Evolutionary conservation across 53 echinoderm and acorn worm species (phyloP).

Genomic region (Zoroaster sp.): DNA sequence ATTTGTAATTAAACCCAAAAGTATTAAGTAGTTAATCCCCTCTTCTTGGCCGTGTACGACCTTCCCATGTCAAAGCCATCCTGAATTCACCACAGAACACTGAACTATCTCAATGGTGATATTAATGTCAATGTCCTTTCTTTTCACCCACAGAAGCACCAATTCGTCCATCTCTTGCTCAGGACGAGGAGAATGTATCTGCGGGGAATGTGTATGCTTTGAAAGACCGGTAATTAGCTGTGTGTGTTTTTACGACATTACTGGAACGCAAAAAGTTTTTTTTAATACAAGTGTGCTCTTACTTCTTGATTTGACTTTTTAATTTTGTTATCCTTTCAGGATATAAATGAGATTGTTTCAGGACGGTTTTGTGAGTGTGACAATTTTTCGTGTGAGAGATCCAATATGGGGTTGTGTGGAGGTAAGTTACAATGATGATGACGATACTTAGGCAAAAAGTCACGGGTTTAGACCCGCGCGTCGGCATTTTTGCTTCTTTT

Average conservation of each 20-base stretch:
- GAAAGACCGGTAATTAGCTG: constrained; percentile 61
- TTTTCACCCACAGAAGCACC: constrained; percentile 13
- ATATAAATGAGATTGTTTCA: constrained; percentile 68
- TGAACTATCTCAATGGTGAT: too few species aligned
- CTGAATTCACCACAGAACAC: not conserved
- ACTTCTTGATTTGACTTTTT: too few species aligned
- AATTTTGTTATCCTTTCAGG: constrained; percentile 42
- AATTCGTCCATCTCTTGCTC: constrained; percentile 89
- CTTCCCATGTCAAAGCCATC: not conserved
- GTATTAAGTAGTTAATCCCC: too few species aligned
- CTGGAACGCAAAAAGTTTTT: too few species aligned
- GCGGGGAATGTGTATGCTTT: constrained; percentile 89
- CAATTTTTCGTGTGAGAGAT: constrained; percentile 89
- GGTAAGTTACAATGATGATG: constrained; percentile 55
- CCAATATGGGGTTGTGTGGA: constrained; percentile 80
- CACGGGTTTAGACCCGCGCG: too few species aligned
- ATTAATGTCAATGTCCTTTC: too few species aligned
- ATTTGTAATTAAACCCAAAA: too few species aligned
- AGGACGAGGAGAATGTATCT: constrained; percentile 89
- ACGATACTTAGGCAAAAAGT: too few species aligned
- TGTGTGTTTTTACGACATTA: too few species aligned
- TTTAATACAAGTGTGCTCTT: too few species aligned
- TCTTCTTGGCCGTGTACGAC: too few species aligned
- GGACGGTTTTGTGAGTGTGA: constrained; percentile 95
- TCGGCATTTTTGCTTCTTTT: too few species aligned